Evolutionary conservation across 2,113 vertebrate genomes (phyloP).

Genomic region (Cyprinodon brontotheroides): DNA sequence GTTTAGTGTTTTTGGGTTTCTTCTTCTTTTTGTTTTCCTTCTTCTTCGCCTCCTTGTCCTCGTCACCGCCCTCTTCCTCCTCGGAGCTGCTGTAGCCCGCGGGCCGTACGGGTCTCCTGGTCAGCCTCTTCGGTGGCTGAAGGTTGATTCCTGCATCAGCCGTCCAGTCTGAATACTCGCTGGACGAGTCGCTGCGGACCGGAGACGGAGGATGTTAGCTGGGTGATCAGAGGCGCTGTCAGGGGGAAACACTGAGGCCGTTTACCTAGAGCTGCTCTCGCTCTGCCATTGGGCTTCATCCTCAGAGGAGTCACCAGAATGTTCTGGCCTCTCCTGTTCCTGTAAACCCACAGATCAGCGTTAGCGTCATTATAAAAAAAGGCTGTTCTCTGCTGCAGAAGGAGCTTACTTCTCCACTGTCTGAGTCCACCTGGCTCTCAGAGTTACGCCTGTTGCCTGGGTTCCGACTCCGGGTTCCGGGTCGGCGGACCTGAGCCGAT

Average conservation of each 20-base stretch:
- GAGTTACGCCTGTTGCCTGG: constrained; percentile 64
- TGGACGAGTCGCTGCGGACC: constrained; percentile 88
- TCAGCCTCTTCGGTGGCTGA: constrained; percentile 92
- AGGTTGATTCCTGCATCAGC: constrained; percentile 98
- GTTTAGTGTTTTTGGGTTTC: constrained; percentile 89
- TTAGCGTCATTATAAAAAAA: background rate
- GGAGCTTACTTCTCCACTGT: constrained; percentile 86
- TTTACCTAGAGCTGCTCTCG: constrained; percentile 94
- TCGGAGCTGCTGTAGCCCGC: constrained; percentile 90
- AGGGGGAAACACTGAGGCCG: background rate
- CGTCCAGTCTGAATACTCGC: constrained; percentile 98
- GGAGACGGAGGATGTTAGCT: background rate
- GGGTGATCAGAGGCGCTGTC: background rate
- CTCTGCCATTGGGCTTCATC: constrained; percentile 90
- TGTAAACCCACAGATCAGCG: constrained; percentile 37
- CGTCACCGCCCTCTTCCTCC: constrained; percentile 84
- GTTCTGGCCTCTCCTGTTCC: constrained; percentile 85
- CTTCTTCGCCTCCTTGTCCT: constrained; percentile 53
- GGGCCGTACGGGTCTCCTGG: constrained; percentile 84
- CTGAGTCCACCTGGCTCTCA: constrained; percentile 78
- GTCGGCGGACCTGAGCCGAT: constrained; percentile 87
- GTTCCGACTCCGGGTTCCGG: constrained; percentile 69
- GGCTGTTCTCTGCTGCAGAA: background rate
- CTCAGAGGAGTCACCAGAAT: constrained; percentile 88
- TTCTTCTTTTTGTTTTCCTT: constrained; percentile 80